A percentile compares a stretch with the other conserved stretches of the same genome.
phyloP scores from a whole-genome alignment of 2,888 invertebrate genomes.

The Sarcophaga variegata region DNA sequence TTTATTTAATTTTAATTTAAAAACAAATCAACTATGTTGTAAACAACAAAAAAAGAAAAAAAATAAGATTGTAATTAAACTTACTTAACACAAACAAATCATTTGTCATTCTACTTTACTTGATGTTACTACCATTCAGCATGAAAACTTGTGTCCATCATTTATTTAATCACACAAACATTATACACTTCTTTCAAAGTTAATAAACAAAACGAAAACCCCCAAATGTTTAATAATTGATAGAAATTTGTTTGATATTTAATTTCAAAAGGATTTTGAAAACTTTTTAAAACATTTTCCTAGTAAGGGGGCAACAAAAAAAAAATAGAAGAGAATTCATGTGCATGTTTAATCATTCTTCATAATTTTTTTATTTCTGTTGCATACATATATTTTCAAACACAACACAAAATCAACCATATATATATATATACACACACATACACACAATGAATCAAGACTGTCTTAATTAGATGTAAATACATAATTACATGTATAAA shows the following conservation, averaged over 20 bases:
- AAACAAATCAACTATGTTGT: conserved; percentile 15
- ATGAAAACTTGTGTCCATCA: conserved; percentile 6
- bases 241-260: no score
- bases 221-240: no score
- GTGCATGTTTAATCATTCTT: no score
- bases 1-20: conserved; percentile 4
- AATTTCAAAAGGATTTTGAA: no score
- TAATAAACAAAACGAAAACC: not conserved
- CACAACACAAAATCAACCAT: not conserved
- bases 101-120: conserved; percentile 10
- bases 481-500: conserved; percentile 41
- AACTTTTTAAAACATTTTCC: no score
- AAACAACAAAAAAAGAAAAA: not conserved
- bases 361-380: no score
- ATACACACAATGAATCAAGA: conserved; percentile 65
- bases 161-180: conserved; percentile 5
- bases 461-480: conserved; percentile 68
- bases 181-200: not conserved
- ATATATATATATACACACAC: conserved; percentile 26
- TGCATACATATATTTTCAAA: not conserved
- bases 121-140: conserved; percentile 7
- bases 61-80: not conserved
- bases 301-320: no score
- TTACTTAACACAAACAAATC: not conserved
- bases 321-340: no score